Evolutionary conservation across 2,888 invertebrate species (phyloP), one percentile per base, ranked within the genome.

Genomic region (Thyatira batis): DNA sequence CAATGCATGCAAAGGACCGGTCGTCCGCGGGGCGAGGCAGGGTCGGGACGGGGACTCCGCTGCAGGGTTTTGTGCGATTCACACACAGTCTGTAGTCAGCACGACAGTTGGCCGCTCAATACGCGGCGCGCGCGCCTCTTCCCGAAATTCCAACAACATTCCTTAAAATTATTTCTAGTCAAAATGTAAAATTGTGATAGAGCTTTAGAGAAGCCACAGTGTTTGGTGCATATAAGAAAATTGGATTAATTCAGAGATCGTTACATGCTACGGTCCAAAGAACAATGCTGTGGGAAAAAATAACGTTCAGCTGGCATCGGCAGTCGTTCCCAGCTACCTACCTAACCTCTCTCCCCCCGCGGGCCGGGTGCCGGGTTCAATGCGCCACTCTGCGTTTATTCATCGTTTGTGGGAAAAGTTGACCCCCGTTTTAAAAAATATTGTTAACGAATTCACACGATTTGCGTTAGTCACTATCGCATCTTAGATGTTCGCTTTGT

Each of bases 251-350:
- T 71, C 58, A 65, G 61, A 74, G 74, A 80, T 82, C 78, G 80
- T 84, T 81, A 76, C 73, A 76, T 79, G 89, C 80, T 81, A 88
- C 90, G 91, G 90, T 89, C 88, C 85, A 87, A 89, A 87, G 91
- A 89, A 91, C 91, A 91, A 91, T 91, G 92, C 91, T 92, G 92
- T 92, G 92, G 92, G 92, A 92, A 92, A 92, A 92, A 92, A 90
- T 92, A 92, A 92, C 92, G 92, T 92, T 88, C 92, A 92, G 91
- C 92, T 90, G 91, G 88, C 89, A 89, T 88, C 89, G 89, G 77
- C 89, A 84, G 84, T 88, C 90, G 90, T 90, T 90, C 89, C 89
- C 90, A 88, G 89, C 89, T 89, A 89, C 87, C 90, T 89, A 88
- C 89, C 84, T 80, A 79, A 75, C 84, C 82, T 80, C 87, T 79